A percentile compares a stretch with the other conserved stretches of the same genome.
These are phyloP conservation scores for Elaphurus davidianus DNA, from an alignment of 2,113 vertebrate species.

Conservation along the genomic window DNA sequence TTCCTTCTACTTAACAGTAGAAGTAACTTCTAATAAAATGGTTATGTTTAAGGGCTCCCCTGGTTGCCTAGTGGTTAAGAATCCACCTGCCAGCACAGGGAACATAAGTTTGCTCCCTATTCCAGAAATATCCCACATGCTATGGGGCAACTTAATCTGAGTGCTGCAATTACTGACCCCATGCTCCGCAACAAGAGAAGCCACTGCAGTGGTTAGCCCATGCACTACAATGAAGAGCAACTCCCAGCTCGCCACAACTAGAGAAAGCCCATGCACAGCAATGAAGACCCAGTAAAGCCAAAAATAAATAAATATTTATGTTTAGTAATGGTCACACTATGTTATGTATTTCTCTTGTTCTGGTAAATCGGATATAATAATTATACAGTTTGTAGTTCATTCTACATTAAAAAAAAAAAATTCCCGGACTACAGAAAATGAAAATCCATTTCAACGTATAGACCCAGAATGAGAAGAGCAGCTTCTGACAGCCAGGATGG, in stretches of 20 bases:
- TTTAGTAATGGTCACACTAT: not conserved
- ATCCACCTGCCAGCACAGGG: not conserved
- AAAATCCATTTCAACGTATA: not conserved
- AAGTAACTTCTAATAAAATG: not conserved
- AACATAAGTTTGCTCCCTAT: accelerated
- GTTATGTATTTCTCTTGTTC: not conserved
- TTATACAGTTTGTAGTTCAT: not conserved
- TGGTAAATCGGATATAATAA: not conserved
- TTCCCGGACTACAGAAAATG: not conserved
- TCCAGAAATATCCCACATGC: not conserved
- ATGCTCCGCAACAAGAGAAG: not conserved
- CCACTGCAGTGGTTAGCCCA: not conserved
- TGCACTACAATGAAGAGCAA: not conserved
- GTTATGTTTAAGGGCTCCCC: not conserved
- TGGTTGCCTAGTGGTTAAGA: not conserved
- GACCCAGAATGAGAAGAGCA: not conserved
- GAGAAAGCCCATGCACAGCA: not conserved
- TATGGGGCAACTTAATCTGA: not conserved
- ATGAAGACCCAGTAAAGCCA: not conserved
- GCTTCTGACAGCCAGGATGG: not conserved
- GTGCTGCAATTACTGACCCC: not conserved
- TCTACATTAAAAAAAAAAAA: not conserved
- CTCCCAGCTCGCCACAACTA: not conserved
- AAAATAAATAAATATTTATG: not conserved
- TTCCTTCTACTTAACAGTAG: not conserved